A percentile compares a stretch with the other conserved stretches of the same genome.
These are phyloP conservation scores for Caerostris extrusa DNA, from an alignment of 1,140 invertebrate species.

Conservation along the genomic window DNA sequence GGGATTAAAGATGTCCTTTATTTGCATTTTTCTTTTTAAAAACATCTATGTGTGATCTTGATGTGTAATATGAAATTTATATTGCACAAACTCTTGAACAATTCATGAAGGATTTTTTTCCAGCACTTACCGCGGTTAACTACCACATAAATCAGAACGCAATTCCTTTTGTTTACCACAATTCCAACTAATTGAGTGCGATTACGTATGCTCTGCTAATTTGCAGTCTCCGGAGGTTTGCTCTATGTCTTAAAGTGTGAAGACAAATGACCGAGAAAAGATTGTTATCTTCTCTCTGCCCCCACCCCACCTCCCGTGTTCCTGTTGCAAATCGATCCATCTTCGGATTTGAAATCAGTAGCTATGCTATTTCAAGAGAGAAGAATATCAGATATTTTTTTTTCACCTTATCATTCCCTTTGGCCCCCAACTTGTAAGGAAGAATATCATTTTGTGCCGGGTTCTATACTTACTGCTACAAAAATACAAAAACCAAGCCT, in stretches of 20 bases:
- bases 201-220: not conserved
- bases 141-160: too few species aligned
- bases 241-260: not conserved
- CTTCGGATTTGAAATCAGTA: not conserved
- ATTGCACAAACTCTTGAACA: too few species aligned
- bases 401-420: slow-evolving; percentile 4
- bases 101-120: too few species aligned
- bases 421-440: not conserved
- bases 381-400: not conserved
- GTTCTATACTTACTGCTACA: too few species aligned
- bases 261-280: not conserved
- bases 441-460: slow-evolving; percentile 13
- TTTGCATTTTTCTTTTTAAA: too few species aligned
- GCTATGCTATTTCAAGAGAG: not conserved
- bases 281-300: not conserved
- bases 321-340: not conserved
- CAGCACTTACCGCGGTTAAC: too few species aligned
- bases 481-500: not conserved
- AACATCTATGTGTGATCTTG: too few species aligned
- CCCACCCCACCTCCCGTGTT: not conserved
- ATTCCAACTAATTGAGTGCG: too few species aligned
- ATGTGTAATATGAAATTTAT: too few species aligned
- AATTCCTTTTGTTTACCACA: too few species aligned
- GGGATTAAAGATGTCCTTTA: too few species aligned
- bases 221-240: not conserved